phyloP scores from a whole-genome alignment of 2,113 vertebrate genomes.

The Aleadryas rufinucha region DNA sequence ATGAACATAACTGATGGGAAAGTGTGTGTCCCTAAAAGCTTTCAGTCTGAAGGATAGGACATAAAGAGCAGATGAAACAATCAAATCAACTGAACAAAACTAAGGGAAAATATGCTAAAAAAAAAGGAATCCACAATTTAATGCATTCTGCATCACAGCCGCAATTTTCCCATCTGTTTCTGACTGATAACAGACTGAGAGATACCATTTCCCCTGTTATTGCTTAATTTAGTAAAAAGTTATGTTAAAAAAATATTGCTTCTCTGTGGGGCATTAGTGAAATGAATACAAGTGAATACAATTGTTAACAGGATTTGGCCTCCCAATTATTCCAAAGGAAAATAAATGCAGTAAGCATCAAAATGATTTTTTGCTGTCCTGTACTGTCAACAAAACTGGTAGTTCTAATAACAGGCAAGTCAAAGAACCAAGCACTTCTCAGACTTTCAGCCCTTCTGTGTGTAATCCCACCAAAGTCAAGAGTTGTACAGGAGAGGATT shows the following conservation, averaged over 20 bases:
- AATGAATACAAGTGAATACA: background rate
- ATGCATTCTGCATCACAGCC: background rate
- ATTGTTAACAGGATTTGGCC: background rate
- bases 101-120: background rate
- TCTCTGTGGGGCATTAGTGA: background rate
- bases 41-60: background rate
- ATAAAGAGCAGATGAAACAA: background rate
- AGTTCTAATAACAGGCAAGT: background rate
- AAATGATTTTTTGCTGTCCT: background rate
- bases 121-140: background rate
- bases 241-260: background rate
- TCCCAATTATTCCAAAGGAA: background rate
- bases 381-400: background rate
- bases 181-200: background rate
- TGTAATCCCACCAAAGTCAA: background rate
- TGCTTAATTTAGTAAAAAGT: background rate
- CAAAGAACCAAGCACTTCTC: background rate
- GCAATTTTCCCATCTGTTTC: background rate
- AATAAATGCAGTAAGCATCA: background rate
- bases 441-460: background rate
- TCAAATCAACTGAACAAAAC: background rate
- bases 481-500: background rate
- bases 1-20: background rate
- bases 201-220: background rate
- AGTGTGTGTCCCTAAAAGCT: background rate